phyloP scores from a whole-genome alignment of 2,797 vertebrate genomes.

The Sebastes cheni region DNA sequence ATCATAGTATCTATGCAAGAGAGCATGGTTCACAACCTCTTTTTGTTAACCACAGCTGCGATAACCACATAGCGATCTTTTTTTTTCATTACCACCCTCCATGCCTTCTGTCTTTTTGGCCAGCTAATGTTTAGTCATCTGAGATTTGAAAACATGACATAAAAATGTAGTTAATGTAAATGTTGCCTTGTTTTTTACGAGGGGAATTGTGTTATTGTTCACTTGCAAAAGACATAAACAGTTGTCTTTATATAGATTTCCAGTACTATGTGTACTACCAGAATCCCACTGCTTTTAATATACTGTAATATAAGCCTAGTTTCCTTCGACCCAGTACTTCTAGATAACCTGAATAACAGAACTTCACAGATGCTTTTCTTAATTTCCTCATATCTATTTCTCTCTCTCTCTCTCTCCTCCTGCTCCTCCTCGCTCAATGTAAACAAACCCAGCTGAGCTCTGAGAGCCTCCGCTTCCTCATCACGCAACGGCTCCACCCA shows the following conservation, averaged over 20 bases:
- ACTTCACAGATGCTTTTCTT: background rate
- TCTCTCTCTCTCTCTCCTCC: background rate
- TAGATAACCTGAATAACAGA: background rate
- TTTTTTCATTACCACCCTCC: background rate
- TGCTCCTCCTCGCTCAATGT: conserved; percentile 45
- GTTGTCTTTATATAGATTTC: background rate
- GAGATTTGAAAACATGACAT: background rate
- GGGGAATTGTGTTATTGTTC: too few relatives aligned
- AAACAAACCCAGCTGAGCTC: conserved; percentile 75
- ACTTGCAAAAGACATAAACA: background rate
- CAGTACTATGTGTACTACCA: background rate
- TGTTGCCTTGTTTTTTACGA: background rate
- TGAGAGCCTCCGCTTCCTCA: conserved; percentile 45
- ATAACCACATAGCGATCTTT: background rate
- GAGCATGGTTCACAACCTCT: background rate
- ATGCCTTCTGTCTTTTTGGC: background rate
- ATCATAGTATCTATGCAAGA: background rate
- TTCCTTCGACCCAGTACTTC: background rate
- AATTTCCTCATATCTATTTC: background rate
- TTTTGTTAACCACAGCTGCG: background rate
- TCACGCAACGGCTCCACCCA: conserved; percentile 43
- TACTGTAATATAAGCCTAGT: background rate
- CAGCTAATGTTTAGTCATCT: background rate
- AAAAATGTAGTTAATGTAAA: background rate
- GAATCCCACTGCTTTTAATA: background rate